Conservation (phyloP, 2,113 vertebrate species). For the Sylvietta virens region DNA sequence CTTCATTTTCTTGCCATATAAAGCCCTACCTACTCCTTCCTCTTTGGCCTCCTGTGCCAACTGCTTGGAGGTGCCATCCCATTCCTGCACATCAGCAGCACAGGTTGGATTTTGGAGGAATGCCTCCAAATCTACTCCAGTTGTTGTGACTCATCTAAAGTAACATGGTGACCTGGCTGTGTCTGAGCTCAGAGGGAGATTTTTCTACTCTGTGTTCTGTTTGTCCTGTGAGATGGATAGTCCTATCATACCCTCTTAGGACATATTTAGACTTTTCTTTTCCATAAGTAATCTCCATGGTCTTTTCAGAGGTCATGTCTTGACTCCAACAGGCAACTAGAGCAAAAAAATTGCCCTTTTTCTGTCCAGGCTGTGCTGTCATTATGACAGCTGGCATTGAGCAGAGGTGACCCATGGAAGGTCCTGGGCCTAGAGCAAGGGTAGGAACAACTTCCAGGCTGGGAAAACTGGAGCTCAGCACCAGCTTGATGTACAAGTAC, state of each 20-base stretch:
- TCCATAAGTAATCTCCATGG: background rate
- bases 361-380: background rate
- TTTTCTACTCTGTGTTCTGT: background rate
- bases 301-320: background rate
- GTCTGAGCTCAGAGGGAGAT: background rate
- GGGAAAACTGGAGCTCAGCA: background rate
- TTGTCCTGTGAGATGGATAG: background rate
- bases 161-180: background rate
- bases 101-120: background rate
- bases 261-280: background rate
- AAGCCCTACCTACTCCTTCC: background rate
- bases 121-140: accelerated
- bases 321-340: background rate
- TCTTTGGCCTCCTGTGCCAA: background rate
- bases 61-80: background rate
- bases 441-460: background rate
- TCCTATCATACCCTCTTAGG: background rate
- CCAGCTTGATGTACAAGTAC: background rate
- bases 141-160: background rate
- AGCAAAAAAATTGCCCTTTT: background rate
- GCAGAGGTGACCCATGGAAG: background rate
- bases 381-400: background rate
- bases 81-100: background rate
- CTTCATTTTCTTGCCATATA: background rate
- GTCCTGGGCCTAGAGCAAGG: background rate